Percentiles rank a stretch among this genome's conserved stretches.
phyloP scores from a whole-genome alignment of 2,888 invertebrate genomes.

The Xestia c-nigrum region DNA sequence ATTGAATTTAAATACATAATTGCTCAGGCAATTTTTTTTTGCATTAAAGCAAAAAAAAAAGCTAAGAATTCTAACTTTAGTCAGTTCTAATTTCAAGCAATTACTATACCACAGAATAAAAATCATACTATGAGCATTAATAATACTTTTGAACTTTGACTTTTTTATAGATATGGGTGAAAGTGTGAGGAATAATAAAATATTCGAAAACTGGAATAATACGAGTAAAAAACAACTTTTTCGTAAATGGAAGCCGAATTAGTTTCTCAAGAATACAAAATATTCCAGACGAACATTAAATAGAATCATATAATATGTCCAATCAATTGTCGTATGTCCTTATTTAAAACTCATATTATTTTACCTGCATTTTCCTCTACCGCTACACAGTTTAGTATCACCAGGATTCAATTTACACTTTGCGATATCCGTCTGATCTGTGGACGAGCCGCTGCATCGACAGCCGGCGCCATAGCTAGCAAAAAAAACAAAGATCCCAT shows the following conservation, averaged over 20 bases:
- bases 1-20: not conserved
- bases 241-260: not conserved
- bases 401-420: constrained; percentile 71
- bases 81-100: not conserved
- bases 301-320: not conserved
- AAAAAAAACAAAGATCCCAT: constrained; percentile 32
- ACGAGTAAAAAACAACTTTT: not conserved
- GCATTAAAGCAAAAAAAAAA: too few species aligned
- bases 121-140: too few species aligned
- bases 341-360: constrained; percentile 25
- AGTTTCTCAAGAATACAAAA: too few species aligned
- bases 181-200: not conserved
- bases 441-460: constrained; percentile 70
- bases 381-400: constrained; percentile 73
- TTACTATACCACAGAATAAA: not conserved
- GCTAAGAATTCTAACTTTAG: too few species aligned
- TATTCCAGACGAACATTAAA: not conserved
- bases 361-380: constrained; percentile 79
- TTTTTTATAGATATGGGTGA: too few species aligned
- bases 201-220: not conserved
- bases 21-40: too few species aligned
- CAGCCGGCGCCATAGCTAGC: constrained; percentile 77
- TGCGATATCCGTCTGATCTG: constrained; percentile 64
- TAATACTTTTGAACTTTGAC: too few species aligned
- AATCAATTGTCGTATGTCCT: not conserved